These are phyloP conservation scores for Bradysia coprophila DNA, from an alignment of 1,140 invertebrate species.

Conservation along the genomic window DNA sequence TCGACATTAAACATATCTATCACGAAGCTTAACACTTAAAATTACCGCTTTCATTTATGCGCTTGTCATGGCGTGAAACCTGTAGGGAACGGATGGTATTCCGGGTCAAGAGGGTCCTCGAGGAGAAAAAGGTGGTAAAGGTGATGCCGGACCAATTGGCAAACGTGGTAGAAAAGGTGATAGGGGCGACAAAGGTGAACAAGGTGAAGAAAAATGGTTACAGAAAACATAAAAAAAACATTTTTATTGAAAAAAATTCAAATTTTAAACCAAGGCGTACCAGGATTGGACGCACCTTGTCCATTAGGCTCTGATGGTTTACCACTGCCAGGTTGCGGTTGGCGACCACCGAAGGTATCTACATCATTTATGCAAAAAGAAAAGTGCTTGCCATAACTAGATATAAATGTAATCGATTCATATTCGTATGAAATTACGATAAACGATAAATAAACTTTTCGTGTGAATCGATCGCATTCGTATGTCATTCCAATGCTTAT, in stretches of 20 bases:
- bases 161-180: conserved; percentile 82
- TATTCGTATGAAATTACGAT: conserved; percentile 8
- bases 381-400: not conserved
- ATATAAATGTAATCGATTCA: not conserved
- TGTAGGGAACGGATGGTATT: conserved; percentile 85
- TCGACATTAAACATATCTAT: no score
- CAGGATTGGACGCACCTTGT: conserved; percentile 91
- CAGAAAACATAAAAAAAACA: not conserved
- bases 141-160: conserved; percentile 66
- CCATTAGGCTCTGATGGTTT: conserved; percentile 85
- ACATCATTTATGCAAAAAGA: not conserved
- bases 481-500: not conserved
- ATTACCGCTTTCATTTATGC: no score
- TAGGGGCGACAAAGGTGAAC: conserved; percentile 80
- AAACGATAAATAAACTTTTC: conserved; percentile 7
- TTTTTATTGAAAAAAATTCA: no score
- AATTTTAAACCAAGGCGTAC: no score
- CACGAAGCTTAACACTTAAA: no score
- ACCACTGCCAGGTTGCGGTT: conserved; percentile 85
- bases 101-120: conserved; percentile 66
- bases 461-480: not conserved
- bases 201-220: no score
- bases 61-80: no score
- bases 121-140: conserved; percentile 73
- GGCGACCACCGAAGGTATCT: conserved; percentile 66